phyloP scores from a whole-genome alignment of 2,888 invertebrate genomes.

The Sisyra nigra region DNA sequence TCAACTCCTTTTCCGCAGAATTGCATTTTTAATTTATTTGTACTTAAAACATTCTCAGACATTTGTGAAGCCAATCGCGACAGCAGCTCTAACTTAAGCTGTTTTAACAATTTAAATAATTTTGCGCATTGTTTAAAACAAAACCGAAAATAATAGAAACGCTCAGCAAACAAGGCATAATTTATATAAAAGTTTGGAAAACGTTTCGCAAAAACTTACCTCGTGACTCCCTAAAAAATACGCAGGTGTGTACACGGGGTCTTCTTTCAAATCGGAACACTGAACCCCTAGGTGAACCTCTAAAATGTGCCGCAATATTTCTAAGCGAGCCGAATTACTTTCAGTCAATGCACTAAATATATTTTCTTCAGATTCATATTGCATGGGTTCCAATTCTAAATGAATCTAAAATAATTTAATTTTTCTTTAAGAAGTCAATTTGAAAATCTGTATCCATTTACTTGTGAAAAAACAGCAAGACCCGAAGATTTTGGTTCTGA shows the following conservation, averaged over 20 bases:
- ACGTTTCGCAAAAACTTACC: constrained; percentile 29
- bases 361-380: constrained; percentile 43
- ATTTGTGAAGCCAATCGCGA: constrained; percentile 36
- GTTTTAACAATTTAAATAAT: constrained; percentile 14
- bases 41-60: constrained; percentile 34
- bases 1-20: constrained; percentile 53
- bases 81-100: constrained; percentile 58
- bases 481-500: constrained; percentile 45
- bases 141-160: not conserved
- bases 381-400: constrained; percentile 58
- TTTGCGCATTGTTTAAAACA: not conserved
- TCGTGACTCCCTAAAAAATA: constrained; percentile 73
- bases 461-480: constrained; percentile 66
- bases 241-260: constrained; percentile 38
- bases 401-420: constrained; percentile 42
- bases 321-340: constrained; percentile 54
- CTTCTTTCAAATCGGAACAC: constrained; percentile 26
- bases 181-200: constrained; percentile 5
- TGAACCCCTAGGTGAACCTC: constrained; percentile 51
- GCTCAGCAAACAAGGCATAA: constrained; percentile 7
- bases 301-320: constrained; percentile 62
- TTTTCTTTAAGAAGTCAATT: constrained; percentile 3
- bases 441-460: constrained; percentile 18
- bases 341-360: constrained; percentile 39
- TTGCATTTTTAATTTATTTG: constrained; percentile 43